Evolutionary conservation across 1,140 invertebrate species (phyloP).

Genomic region (Streblospio benedicti): DNA sequence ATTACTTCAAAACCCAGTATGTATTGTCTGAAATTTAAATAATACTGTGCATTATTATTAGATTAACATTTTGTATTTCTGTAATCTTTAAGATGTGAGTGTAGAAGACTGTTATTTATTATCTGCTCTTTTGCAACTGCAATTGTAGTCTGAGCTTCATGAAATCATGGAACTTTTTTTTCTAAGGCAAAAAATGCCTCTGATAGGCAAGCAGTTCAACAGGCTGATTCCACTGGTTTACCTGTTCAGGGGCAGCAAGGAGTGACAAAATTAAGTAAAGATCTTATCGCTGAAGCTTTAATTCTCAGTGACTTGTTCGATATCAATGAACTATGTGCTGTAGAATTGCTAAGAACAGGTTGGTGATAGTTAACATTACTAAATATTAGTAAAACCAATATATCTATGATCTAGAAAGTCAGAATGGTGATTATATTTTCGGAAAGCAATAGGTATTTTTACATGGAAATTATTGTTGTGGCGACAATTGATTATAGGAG

Average conservation of each 20-base stretch:
- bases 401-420: no score
- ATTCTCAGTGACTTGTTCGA: conserved; percentile 92
- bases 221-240: conserved; percentile 71
- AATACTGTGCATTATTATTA: conserved; percentile 3
- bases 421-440: no score
- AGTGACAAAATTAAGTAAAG: conserved; percentile 68
- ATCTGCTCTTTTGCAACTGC: no score
- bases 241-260: conserved; percentile 63
- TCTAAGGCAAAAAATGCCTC: conserved; percentile 65
- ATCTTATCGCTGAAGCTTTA: conserved; percentile 79
- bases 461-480: no score
- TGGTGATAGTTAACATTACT: conserved; percentile 15
- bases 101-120: no score
- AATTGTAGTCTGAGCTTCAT: no score
- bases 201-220: conserved; percentile 68
- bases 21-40: no score
- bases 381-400: neutral
- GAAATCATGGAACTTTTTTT: no score
- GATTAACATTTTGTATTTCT: conserved; percentile 5
- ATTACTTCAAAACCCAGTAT: conserved; percentile 77
- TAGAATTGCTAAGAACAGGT: conserved; percentile 79
- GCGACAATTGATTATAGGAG: no score
- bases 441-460: no score
- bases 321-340: conserved; percentile 78
- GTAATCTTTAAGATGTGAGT: no score